Evolutionary conservation across 2,888 invertebrate species (phyloP), one percentile per base, ranked within the genome.

Genomic region (Drosophila trichaetosa): DNA sequence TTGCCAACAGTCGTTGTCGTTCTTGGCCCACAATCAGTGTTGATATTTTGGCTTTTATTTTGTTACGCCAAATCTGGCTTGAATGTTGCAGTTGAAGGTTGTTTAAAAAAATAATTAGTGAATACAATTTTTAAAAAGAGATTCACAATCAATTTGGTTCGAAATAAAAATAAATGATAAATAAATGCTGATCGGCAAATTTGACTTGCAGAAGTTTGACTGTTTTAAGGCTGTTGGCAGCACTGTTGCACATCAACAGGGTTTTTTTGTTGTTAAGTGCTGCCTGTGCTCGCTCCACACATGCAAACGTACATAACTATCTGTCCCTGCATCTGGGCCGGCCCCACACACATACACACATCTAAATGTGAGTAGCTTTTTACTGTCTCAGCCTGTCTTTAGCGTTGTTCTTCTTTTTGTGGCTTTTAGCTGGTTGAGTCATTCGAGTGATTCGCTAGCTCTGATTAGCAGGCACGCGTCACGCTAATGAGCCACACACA

Each of bases 381-480:
- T 73, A 42, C 40, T 31, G 65, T 59, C 24, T 24, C 29, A 46
- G 58, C 42, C 29, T 73, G 62, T 61, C 57, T 72, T 63, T 53
- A 48, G 57, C 67, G 61, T 78, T 16, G 8, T 21, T 42, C 42
- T 16, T 46, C 13, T 68, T 71, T 69, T 71, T 67, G 66, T 51
- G 70, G 62, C 57, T 69, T 56, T 74, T 70, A 65, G 66, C 31
- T 42, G 52, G 84, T 69, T 87, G 84, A 84, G 76, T 82, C 87
- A 84, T 76, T 53, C 64, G 73, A 46, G 46, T 42, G 87, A 84
- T 84, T 84, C 65, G 74, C 69, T 73, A 73, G 57, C 65, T 87
- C 78, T 84, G 87, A 84, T 84, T 84, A 82, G 74, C 76, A 71
- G 74, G 81, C 86, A 76, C 83, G 82, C 87, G 87, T 87, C 87